These are phyloP conservation scores for Tetragonula carbonaria DNA, from an alignment of 2,888 invertebrate genomes.

Conservation along the genomic window DNA sequence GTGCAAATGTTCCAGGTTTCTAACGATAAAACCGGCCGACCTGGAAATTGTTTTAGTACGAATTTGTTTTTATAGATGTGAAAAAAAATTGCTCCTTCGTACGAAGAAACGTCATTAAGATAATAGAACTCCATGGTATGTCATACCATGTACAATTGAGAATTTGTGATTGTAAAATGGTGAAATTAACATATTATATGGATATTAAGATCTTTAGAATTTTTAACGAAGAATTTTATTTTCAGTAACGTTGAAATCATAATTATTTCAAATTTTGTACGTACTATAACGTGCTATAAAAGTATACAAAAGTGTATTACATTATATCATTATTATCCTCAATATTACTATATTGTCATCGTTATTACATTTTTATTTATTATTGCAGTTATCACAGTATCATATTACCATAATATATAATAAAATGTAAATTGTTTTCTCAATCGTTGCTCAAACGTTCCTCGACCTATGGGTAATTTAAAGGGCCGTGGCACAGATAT, in stretches of 20 bases:
- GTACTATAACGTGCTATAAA: too few relatives aligned
- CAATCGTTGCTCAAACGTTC: too few relatives aligned
- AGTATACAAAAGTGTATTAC: too few relatives aligned
- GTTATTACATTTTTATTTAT: too few relatives aligned
- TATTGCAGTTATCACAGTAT: too few relatives aligned
- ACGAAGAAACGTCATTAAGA: neutral
- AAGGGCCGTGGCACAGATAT: neutral
- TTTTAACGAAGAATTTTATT: neutral
- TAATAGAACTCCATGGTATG: neutral
- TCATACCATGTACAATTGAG: neutral
- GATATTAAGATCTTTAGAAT: neutral
- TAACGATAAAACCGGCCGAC: conserved; percentile 3
- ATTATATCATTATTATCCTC: too few relatives aligned
- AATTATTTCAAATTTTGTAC: too few relatives aligned
- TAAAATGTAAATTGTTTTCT: too few relatives aligned
- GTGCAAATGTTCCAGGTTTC: neutral
- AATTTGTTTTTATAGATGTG: neutral
- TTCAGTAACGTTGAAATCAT: too few relatives aligned
- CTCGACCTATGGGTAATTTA: too few relatives aligned
- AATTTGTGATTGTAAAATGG: neutral
- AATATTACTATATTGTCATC: too few relatives aligned
- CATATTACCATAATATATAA: too few relatives aligned
- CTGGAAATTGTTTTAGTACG: conserved; percentile 12
- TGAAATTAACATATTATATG: neutral
- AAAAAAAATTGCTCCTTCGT: neutral